These are phyloP conservation scores for Melanargia galathea DNA, from an alignment of 2,888 invertebrate genomes.

Conservation along the genomic window DNA sequence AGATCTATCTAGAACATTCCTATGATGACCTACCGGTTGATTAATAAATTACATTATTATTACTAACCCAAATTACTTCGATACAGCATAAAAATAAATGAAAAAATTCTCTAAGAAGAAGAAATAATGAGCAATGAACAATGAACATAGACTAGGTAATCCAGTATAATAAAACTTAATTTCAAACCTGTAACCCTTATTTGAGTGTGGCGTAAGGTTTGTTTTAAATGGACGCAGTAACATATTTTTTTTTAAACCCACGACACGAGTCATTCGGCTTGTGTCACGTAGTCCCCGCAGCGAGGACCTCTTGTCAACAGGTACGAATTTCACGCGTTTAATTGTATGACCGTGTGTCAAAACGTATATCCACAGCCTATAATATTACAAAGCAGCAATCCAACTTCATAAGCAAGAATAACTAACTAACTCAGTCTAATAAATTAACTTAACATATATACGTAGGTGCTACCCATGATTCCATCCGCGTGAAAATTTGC, in stretches of 20 bases:
- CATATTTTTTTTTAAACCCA: constrained; percentile 25
- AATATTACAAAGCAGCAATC: neutral
- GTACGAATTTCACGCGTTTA: constrained; percentile 49
- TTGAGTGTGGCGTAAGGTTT: constrained; percentile 6
- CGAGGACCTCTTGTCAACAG: constrained; percentile 53
- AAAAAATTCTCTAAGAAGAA: too few relatives aligned
- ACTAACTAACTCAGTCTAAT: too few relatives aligned
- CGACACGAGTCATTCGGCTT: constrained; percentile 27
- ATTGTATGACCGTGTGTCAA: constrained; percentile 51
- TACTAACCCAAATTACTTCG: too few relatives aligned
- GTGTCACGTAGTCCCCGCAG: constrained; percentile 44
- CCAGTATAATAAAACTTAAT: neutral
- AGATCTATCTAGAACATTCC: too few relatives aligned
- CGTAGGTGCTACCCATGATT: too few relatives aligned
- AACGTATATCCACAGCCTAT: constrained; percentile 32
- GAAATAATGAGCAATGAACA: too few relatives aligned
- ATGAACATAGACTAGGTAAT: too few relatives aligned
- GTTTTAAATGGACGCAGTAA: constrained; percentile 33
- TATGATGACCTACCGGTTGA: too few relatives aligned
- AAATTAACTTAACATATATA: too few relatives aligned
- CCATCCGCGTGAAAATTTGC: too few relatives aligned
- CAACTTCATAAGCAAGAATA: neutral
- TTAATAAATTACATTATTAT: too few relatives aligned
- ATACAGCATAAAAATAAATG: too few relatives aligned
- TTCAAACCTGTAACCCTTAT: neutral